Evolutionary conservation across 2,113 vertebrate species (phyloP).

Genomic region (Oryzias celebensis): DNA sequence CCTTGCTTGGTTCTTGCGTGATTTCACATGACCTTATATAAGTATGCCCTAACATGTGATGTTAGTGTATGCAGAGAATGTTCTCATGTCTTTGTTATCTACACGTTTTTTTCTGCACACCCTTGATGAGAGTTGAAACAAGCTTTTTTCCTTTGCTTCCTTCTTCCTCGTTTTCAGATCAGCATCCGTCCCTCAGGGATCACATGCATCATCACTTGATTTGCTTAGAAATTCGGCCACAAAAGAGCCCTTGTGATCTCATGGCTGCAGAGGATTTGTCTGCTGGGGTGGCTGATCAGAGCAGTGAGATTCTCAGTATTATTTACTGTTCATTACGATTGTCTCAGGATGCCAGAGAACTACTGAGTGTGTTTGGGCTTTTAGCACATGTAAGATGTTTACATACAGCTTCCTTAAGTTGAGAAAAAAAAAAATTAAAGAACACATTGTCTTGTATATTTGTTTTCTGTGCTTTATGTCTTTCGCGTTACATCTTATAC

Average conservation of each 20-base stretch:
- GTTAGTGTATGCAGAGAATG: not conserved
- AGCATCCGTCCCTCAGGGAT: constrained; percentile 20
- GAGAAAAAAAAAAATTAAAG: too few species aligned
- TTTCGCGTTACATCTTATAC: too few species aligned
- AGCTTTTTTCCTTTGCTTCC: not conserved
- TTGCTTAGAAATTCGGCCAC: constrained; percentile 21
- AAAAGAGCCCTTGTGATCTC: constrained; percentile 45
- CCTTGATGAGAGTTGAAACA: not conserved
- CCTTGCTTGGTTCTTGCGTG: too few species aligned
- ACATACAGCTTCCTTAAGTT: too few species aligned
- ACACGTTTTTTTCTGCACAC: not conserved
- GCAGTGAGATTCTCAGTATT: not conserved
- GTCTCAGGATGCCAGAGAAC: not conserved
- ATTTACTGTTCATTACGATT: not conserved
- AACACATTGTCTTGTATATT: too few species aligned
- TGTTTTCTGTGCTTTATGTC: too few species aligned
- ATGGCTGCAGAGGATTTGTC: constrained; percentile 1
- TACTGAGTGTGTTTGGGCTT: not conserved
- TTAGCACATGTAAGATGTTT: not conserved
- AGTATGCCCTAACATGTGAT: not conserved
- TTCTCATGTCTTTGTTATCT: not conserved
- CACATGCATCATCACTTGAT: constrained; percentile 72
- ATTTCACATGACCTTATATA: not conserved
- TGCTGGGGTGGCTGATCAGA: not conserved
- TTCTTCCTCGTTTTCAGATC: constrained; percentile 2